These are phyloP conservation scores for Rhinolophus sinicus DNA, from an alignment of 2,113 vertebrate species.

Conservation along the genomic window DNA sequence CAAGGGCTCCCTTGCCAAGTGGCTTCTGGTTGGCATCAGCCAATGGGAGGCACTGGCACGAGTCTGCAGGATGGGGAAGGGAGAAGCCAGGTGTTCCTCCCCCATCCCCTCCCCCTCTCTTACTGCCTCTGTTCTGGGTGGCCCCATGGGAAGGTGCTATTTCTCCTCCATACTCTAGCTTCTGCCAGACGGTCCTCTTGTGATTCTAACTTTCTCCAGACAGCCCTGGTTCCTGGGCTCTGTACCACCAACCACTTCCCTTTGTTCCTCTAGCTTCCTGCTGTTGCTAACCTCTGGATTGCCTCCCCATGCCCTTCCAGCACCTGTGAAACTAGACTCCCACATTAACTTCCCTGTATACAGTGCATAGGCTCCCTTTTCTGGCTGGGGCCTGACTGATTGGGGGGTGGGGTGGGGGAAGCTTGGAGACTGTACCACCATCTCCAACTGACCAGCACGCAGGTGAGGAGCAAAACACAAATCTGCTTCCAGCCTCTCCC, in stretches of 20 bases:
- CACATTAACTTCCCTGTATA: not conserved
- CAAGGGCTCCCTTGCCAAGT: not conserved
- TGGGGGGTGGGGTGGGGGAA: not conserved
- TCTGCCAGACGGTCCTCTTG: not conserved
- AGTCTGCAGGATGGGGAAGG: not conserved
- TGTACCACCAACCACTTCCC: not conserved
- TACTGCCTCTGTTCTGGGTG: not conserved
- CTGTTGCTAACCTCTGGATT: not conserved
- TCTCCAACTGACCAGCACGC: rapidly evolving
- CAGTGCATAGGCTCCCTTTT: not conserved
- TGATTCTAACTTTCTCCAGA: not conserved
- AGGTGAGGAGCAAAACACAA: not conserved
- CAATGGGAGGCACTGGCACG: not conserved
- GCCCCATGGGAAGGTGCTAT: not conserved
- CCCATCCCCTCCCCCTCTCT: not conserved
- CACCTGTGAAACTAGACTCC: not conserved
- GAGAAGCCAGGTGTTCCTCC: not conserved
- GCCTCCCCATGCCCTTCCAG: not conserved
- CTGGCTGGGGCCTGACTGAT: not conserved
- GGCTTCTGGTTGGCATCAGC: not conserved
- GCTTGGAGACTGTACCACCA: not conserved
- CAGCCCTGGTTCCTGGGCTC: not conserved
- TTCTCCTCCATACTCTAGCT: not conserved
- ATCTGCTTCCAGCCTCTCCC: not conserved
- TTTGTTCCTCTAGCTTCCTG: not conserved